These are phyloP conservation scores for Cryptocephalus moraei DNA, from an alignment of 2,888 invertebrate species.

Conservation along the genomic window DNA sequence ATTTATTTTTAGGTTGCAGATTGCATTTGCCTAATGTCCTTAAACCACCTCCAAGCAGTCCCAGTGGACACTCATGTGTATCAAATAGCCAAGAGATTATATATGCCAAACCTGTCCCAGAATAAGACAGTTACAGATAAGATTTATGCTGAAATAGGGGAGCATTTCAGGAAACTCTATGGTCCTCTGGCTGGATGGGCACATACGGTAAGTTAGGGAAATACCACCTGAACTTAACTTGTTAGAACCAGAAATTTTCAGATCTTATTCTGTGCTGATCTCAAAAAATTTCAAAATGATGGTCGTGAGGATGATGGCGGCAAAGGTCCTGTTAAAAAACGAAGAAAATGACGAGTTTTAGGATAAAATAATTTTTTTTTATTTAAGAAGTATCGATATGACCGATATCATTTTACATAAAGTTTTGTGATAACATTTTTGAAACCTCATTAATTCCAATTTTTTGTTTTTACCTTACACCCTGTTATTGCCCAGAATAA, in stretches of 20 bases:
- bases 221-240: not conserved
- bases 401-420: too few species aligned
- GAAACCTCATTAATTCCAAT: too few species aligned
- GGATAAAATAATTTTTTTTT: not conserved
- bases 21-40: constrained; percentile 94
- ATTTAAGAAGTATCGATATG: too few species aligned
- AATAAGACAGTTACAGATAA: constrained; percentile 72
- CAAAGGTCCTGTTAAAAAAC: constrained; percentile 2
- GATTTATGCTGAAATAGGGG: constrained; percentile 78
- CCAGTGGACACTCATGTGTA: constrained; percentile 96
- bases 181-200: constrained; percentile 91
- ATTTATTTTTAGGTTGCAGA: constrained; percentile 75
- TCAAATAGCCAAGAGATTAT: constrained; percentile 75
- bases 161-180: constrained; percentile 68
- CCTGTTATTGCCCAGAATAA: too few species aligned
- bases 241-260: constrained; percentile 29
- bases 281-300: constrained; percentile 54
- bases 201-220: constrained; percentile 61
- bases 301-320: constrained; percentile 5
- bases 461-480: too few species aligned
- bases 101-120: constrained; percentile 63
- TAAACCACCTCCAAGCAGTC: constrained; percentile 77
- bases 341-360: constrained; percentile 7
- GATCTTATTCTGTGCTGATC: constrained; percentile 73
- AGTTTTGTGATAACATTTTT: too few species aligned